Evolutionary conservation across 2,113 vertebrate genomes (phyloP).

Genomic region (Geococcyx californianus): DNA sequence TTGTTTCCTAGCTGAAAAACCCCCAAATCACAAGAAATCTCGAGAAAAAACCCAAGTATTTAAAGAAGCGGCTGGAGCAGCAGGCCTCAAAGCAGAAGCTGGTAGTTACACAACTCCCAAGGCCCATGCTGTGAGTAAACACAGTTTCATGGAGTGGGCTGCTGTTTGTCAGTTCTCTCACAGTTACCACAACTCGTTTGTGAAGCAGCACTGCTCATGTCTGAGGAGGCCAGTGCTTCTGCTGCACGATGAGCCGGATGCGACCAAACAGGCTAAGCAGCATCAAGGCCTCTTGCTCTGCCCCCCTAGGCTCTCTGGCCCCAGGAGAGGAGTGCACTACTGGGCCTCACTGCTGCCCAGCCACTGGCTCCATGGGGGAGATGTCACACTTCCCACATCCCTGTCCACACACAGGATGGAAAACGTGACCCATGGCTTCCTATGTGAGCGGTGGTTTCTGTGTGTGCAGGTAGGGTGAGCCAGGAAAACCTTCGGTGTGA

Average conservation of each 20-base stretch:
- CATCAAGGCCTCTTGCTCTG: not conserved
- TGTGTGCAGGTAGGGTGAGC: not conserved
- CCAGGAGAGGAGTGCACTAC: too few relatives aligned
- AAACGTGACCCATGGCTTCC: not conserved
- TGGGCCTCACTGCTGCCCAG: not conserved
- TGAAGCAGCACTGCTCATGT: not conserved
- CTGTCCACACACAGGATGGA: not conserved
- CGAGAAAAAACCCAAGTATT: not conserved
- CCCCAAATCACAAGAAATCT: not conserved
- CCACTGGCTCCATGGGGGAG: not conserved
- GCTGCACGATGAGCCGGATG: rapidly evolving
- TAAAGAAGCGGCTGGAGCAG: not conserved
- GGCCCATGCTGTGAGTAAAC: not conserved
- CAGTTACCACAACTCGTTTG: rapidly evolving
- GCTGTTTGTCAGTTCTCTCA: not conserved
- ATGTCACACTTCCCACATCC: not conserved
- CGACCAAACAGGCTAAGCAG: not conserved
- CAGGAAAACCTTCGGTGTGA: not conserved
- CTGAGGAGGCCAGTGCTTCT: not conserved
- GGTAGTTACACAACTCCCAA: not conserved
- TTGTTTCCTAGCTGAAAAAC: not conserved
- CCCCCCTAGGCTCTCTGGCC: not conserved
- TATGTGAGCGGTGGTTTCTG: not conserved
- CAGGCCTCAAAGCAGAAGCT: not conserved
- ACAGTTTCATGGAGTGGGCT: not conserved